Evolutionary conservation across 2,113 vertebrate genomes (phyloP).

Genomic region (Epinephelus fuscoguttatus): DNA sequence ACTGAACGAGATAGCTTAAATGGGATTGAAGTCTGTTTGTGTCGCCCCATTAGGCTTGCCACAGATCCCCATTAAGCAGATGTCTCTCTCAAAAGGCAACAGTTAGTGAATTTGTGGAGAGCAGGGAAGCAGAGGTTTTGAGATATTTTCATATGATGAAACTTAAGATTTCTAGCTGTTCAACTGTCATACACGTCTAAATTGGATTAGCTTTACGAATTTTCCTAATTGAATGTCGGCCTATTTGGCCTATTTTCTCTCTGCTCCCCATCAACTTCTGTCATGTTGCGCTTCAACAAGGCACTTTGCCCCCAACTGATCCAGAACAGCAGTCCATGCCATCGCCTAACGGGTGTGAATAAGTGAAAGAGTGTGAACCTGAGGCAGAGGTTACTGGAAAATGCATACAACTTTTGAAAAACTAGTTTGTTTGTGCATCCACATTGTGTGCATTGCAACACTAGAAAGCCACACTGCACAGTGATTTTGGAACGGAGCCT

Average conservation of each 20-base stretch:
- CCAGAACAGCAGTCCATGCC: background rate
- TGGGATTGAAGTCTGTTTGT: slow-evolving; percentile 72
- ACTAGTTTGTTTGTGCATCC: too few species aligned
- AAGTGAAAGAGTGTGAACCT: background rate
- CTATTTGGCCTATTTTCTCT: background rate
- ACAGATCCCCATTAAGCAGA: slow-evolving; percentile 69
- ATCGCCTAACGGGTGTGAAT: too few species aligned
- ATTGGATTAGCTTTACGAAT: slow-evolving; percentile 5
- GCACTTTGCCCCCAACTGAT: background rate
- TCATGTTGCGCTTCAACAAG: background rate
- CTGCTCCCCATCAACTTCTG: background rate
- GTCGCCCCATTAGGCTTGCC: slow-evolving; percentile 65
- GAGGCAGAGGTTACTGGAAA: background rate
- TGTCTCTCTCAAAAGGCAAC: slow-evolving; percentile 64
- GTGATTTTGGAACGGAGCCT: too few species aligned
- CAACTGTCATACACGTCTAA: background rate
- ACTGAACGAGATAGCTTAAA: slow-evolving; percentile 62
- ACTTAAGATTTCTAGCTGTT: slow-evolving; percentile 5
- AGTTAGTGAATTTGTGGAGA: slow-evolving; percentile 52
- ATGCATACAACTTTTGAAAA: background rate
- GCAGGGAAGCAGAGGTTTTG: background rate
- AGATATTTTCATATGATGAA: slow-evolving; percentile 17
- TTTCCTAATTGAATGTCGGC: slow-evolving; percentile 3
- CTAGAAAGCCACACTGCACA: too few species aligned
- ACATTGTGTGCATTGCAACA: too few species aligned